Evolutionary conservation across 2,888 invertebrate genomes (phyloP).

Genomic region (Adelphocoris suturalis): DNA sequence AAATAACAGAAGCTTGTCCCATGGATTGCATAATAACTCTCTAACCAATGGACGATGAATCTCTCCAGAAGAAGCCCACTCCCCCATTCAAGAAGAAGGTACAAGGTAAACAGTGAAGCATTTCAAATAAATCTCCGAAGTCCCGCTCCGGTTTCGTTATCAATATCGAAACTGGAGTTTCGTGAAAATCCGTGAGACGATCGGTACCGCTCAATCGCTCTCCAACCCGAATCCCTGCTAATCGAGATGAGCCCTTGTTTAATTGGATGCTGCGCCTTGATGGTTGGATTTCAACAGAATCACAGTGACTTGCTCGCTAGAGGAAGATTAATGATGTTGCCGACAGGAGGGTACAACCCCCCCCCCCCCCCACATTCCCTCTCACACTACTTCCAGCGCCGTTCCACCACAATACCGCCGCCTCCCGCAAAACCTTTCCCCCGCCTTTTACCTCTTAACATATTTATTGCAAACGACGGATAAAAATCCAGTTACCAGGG

Average conservation of each 20-base stretch:
- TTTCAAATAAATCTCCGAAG: no score
- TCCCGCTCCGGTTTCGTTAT: no score
- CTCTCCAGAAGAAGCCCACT: no score
- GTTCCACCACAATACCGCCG: conserved; percentile 51
- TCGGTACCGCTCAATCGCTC: neutral
- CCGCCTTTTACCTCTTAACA: conserved; percentile 62
- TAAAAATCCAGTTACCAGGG: conserved; percentile 52
- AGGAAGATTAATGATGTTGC: conserved; percentile 66
- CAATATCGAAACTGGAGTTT: no score
- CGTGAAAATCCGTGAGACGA: neutral
- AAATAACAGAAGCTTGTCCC: no score
- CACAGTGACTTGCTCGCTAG: conserved; percentile 71
- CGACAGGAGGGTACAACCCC: conserved; percentile 65
- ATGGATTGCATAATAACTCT: no score
- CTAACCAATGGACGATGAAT: no score
- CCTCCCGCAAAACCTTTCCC: neutral
- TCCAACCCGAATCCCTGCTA: conserved; percentile 31
- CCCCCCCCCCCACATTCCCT: neutral
- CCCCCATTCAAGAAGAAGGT: no score
- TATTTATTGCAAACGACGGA: conserved; percentile 65
- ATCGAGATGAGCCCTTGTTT: conserved; percentile 71
- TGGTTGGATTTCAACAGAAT: conserved; percentile 71
- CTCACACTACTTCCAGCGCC: neutral
- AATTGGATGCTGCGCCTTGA: conserved; percentile 70
- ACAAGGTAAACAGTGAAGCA: no score